Evolutionary conservation across 2,113 vertebrate genomes (phyloP), one percentile per base, ranked within the genome.

Genomic region (Smithornis capensis): DNA sequence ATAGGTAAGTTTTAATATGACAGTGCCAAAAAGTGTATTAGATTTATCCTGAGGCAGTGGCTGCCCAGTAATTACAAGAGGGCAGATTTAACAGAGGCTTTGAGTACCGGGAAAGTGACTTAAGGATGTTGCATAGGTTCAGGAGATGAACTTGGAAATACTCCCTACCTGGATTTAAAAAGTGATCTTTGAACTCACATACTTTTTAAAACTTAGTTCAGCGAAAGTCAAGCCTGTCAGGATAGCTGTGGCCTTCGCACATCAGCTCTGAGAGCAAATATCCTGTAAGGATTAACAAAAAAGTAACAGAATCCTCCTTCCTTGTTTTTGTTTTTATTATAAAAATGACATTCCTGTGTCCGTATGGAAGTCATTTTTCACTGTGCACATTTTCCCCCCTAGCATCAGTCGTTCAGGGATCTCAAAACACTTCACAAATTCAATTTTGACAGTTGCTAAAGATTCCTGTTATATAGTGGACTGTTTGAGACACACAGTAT

Each of bases 1-100:
- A 98, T 98, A 98, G 97, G 98, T 98, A 97, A 97, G 96, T 97
- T 98, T 98, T 98, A 98, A 98, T 98, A 97, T 92, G 93, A 98
- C 96, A 97, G 96, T 96, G 97, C 96, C 97, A 97, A 98, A 98
- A 98, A 97, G 96, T 97, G 97, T 90, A 89, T 97, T 97, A 97
- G 97, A 98, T 98, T 98, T 98, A 97, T 98, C 95, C 95, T 69
- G 90, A 98, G 96, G 97, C 97, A 96, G 96, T 80, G 97, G 93
- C 96, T 98, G 97, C 97, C 97, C 94, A 74, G 95, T 98, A 97
- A 98, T 98, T 98, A 97, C 96, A 97, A 81, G 92, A 97, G 94
- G 95, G 92, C 92, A 97, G 91, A 90, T 14, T 94, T 96, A 94
- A 80, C 4, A 83, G 95, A 80, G 92, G 89, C 83, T 95, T 78